These are phyloP conservation scores for Phytoseiulus persimilis DNA, from an alignment of 2,888 invertebrate genomes.

Conservation along the genomic window DNA sequence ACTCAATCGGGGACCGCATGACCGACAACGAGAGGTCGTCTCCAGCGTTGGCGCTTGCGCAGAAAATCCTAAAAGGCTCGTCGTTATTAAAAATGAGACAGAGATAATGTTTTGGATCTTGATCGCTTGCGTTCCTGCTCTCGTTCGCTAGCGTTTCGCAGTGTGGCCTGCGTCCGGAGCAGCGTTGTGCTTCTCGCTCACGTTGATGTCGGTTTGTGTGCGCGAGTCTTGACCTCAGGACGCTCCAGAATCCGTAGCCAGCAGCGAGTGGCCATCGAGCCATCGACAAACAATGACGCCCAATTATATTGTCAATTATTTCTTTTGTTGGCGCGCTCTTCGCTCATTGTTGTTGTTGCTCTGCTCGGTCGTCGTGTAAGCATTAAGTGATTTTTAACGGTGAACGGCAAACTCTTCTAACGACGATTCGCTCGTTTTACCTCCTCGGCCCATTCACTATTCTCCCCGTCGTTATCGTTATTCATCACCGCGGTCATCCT, in stretches of 20 bases:
- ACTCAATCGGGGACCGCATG: too few relatives aligned
- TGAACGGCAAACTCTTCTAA: not conserved
- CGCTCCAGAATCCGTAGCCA: not conserved
- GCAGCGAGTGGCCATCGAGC: not conserved
- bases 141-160: not conserved
- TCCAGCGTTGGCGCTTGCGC: not conserved
- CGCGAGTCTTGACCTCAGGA: not conserved
- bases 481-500: not conserved
- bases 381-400: not conserved
- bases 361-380: not conserved
- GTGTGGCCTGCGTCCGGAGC: not conserved
- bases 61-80: not conserved
- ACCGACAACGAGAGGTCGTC: not conserved
- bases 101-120: not conserved
- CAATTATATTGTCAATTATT: slow-evolving; percentile 5
- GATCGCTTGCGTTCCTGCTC: not conserved
- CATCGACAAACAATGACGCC: slow-evolving; percentile 5
- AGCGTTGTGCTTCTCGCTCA: not conserved
- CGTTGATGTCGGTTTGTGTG: not conserved
- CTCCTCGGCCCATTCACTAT: not conserved
- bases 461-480: not conserved
- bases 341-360: not conserved
- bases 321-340: not conserved
- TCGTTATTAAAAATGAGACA: not conserved
- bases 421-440: not conserved